These are phyloP conservation scores for Cynaeus angustus DNA, from an alignment of 2,888 invertebrate genomes.

Conservation along the genomic window DNA sequence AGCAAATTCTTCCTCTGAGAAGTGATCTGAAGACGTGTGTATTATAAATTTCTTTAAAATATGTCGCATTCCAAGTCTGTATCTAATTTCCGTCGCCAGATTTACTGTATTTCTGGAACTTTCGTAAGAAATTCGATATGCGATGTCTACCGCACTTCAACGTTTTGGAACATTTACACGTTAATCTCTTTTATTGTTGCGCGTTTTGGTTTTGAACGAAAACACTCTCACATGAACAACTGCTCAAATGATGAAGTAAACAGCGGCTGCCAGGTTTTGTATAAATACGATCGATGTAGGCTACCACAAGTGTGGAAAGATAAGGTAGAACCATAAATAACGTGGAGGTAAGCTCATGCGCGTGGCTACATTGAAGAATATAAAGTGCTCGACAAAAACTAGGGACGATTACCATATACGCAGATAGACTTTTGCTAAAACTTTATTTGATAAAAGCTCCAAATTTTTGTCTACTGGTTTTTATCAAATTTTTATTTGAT, in stretches of 20 bases:
- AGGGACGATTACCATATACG: too few species aligned
- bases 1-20: constrained; percentile 74
- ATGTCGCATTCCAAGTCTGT: constrained; percentile 86
- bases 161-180: constrained; percentile 27
- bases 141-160: constrained; percentile 28
- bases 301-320: constrained; percentile 21
- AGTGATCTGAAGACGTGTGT: constrained; percentile 86
- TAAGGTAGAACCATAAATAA: constrained; percentile 19
- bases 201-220: background rate
- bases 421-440: too few species aligned
- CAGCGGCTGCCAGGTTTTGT: constrained; percentile 32
- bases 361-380: too few species aligned
- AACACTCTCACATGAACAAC: constrained; percentile 1
- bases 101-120: constrained; percentile 64
- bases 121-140: constrained; percentile 6
- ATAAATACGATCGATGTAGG: constrained; percentile 45
- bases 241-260: constrained; percentile 29
- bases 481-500: too few species aligned
- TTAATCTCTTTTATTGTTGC: background rate
- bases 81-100: constrained; percentile 76
- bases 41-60: constrained; percentile 82
- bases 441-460: too few species aligned
- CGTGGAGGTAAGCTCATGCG: constrained; percentile 14
- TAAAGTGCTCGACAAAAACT: too few species aligned
- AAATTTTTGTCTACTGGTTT: too few species aligned